Evolutionary conservation across 2,113 vertebrate species (phyloP), one percentile per base, ranked within the genome.

Genomic region (Malaclemys terrapin): DNA sequence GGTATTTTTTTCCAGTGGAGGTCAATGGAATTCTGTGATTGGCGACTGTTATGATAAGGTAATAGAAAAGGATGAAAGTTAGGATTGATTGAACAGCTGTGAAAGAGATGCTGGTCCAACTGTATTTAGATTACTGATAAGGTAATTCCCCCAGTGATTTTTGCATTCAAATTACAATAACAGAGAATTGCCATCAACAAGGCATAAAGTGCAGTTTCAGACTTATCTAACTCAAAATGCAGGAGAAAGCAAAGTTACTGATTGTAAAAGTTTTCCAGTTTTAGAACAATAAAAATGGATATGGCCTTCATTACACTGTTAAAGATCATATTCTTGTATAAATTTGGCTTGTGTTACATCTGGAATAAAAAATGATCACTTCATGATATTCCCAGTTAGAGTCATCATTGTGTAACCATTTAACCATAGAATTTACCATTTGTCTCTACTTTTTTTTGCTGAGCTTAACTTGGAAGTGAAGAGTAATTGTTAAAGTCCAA

Each of bases 41-140:
- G 97, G 90, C 95, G 95, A 85, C 81, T 95, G 94, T 95, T 96
- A 93, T 62, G 89, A 85, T 97, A 97, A 98, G 82, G 88, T 86
- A 72, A 89, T 90, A 1, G 79, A 75, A 91, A 82, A 90, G 79
- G 94, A 93, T 95, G 96, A 97, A 97, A 97, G 92, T 93, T 96
- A 10, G 84, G 85, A 79, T 83, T 93, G 93, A 96, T 94, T 94
- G 96, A 96, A 96, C 97, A 97, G 92, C 93, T 96, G 95, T 96
- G 97, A 98, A 94, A 85, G 93, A 75, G 31, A 84, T 82, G 91
- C 86, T 88, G 54, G 91, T 97, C 85, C 94, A 95, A 96, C 94
- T 96, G 89, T 92, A 87, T 96, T 96, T 94, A 95, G 98, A 98
- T 97, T 89, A 95, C 84, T 84, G 97, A 95, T 97, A 97, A 98